phyloP scores from a whole-genome alignment of 2,888 invertebrate genomes.

The Eristalis tenax region DNA sequence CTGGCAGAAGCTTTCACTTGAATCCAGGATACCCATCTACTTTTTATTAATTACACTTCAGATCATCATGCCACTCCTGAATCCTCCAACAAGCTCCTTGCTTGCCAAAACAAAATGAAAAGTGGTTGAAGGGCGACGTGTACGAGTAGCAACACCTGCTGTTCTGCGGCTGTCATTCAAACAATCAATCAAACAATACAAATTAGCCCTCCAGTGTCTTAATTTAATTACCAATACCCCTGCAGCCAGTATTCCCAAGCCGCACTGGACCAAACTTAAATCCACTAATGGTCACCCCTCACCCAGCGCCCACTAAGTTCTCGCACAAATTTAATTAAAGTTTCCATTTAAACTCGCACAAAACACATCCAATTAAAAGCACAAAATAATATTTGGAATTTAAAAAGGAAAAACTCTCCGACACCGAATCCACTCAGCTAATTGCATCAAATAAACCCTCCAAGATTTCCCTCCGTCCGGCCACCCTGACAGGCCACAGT shows the following conservation, averaged over 20 bases:
- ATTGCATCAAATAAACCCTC: conserved; percentile 67
- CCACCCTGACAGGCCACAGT: background rate
- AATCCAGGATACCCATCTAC: background rate
- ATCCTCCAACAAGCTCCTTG: too few relatives aligned
- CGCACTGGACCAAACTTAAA: background rate
- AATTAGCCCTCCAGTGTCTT: conserved; percentile 28
- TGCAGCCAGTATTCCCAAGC: background rate
- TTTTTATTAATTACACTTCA: background rate
- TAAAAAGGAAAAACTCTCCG: conserved; percentile 2
- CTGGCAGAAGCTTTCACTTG: background rate
- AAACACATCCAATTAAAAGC: conserved; percentile 39
- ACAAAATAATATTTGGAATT: conserved; percentile 48
- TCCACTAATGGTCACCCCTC: background rate
- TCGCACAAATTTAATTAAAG: conserved; percentile 54
- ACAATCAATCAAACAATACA: conserved; percentile 48
- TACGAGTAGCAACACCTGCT: background rate
- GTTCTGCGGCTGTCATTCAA: background rate
- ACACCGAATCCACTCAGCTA: conserved; percentile 64
- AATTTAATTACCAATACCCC: conserved; percentile 36
- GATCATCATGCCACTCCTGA: background rate
- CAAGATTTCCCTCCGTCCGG: conserved; percentile 37
- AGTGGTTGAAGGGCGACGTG: background rate
- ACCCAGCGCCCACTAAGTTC: background rate
- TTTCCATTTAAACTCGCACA: conserved; percentile 26
- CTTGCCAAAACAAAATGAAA: background rate